Base-by-base conservation (phyloP, 2,113 vertebrate genomes). In the Daboia siamensis region DNA sequence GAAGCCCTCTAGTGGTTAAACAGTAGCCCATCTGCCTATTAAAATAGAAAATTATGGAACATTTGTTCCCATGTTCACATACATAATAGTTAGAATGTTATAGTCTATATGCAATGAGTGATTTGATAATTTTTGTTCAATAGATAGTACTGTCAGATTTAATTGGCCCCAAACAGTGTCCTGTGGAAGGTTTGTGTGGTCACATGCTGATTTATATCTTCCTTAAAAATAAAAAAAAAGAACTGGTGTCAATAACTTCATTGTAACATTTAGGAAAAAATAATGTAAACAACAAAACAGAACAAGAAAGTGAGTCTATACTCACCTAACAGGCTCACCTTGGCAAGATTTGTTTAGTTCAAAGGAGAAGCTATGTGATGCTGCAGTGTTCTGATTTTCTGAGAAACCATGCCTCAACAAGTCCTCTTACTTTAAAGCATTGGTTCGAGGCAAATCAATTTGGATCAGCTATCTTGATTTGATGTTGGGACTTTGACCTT, bases 1-100 rank as follows among this genome's bases (percentile, higher is more conserved):
- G 91, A 91, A 95, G 95, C 94, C 96, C 94, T 95, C 96, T 96
- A 46, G 92, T 91, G 95, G 94, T 26, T 21, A 48, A 86, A 24
- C 12, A 5, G 11, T 48, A 86, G 24, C 11, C 24, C 24, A 11
- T 24, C 6, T 46, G 5, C 5, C 44, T 86, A 46, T 86, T 51
- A 48, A 86, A 52, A 86, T 10, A 48, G 44, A 26, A 46, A 86
- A 86, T 86, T 48, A 86, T 86, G 3, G 9, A 86, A 86, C 12
- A 48, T 13, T 51, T 51, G 23, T 24, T 52, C 12, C 23, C 85
- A 51, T 39, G 33, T 80, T 21, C 69, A 80, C n/a, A 13, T 80
- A 9, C 21, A 80, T 39, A 80, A 8, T 39, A 13, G 11, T n/a
- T 13, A 80, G 15, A 80, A 39, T 80, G n/a, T 39, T 80, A 2